Evolutionary conservation across 2,113 vertebrate species (phyloP).

Genomic region (Leiothrix lutea): DNA sequence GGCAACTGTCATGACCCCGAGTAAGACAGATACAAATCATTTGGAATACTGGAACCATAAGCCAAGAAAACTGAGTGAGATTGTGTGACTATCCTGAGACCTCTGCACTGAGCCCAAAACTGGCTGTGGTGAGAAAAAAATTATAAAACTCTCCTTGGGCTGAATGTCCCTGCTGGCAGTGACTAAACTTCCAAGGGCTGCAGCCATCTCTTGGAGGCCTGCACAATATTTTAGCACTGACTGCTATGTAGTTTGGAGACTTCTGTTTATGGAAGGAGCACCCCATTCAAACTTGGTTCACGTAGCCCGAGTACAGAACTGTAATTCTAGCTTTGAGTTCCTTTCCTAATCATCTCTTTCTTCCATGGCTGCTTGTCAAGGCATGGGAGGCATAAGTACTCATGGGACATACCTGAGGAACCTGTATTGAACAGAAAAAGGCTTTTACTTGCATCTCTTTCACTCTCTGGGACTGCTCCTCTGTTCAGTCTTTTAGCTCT

Average conservation of each 20-base stretch:
- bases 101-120: neutral
- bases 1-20: neutral
- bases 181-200: neutral
- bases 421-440: neutral
- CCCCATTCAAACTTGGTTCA: neutral
- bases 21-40: neutral
- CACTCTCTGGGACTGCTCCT: neutral
- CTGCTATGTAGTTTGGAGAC: neutral
- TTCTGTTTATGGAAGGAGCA: neutral
- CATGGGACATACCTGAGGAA: neutral
- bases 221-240: neutral
- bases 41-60: neutral
- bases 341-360: neutral
- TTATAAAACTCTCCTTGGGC: neutral
- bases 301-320: neutral
- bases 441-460: neutral
- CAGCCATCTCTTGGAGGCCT: neutral
- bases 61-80: neutral
- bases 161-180: neutral
- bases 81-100: neutral
- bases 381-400: neutral
- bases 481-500: neutral
- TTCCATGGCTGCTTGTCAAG: neutral
- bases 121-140: neutral
- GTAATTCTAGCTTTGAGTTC: neutral